Evolutionary conservation across 2,888 invertebrate species (phyloP).

Genomic region (Philereme vetulata): DNA sequence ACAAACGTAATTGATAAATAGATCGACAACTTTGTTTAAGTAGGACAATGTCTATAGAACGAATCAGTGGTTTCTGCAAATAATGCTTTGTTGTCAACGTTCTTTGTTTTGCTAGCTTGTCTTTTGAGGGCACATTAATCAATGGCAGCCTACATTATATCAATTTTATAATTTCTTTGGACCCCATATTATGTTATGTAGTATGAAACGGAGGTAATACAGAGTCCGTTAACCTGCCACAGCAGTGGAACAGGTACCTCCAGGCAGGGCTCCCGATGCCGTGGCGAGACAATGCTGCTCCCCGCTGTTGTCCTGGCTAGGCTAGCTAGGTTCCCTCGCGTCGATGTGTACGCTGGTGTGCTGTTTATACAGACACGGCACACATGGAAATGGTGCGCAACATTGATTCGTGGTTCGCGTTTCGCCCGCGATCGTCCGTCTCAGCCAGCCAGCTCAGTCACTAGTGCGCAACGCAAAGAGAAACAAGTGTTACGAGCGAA

Average conservation of each 20-base stretch:
- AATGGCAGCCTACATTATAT: slow-evolving; percentile 8
- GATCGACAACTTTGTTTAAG: not conserved
- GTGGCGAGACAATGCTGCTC: slow-evolving; percentile 52
- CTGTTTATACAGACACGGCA: slow-evolving; percentile 51
- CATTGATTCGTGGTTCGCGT: slow-evolving; percentile 79
- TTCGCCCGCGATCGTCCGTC: slow-evolving; percentile 57
- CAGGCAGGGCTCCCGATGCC: slow-evolving; percentile 51
- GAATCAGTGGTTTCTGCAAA: slow-evolving; percentile 16
- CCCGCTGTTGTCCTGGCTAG: slow-evolving; percentile 26
- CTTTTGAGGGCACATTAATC: slow-evolving; percentile 3
- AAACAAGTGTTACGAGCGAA: slow-evolving; percentile 67
- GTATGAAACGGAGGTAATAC: slow-evolving; percentile 45
- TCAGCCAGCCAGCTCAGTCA: slow-evolving; percentile 78
- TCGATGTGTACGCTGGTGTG: slow-evolving; percentile 50
- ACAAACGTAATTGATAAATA: not conserved
- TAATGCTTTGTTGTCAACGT: slow-evolving; percentile 13
- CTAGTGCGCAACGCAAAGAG: slow-evolving; percentile 79
- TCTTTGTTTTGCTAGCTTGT: slow-evolving; percentile 1
- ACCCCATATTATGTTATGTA: not conserved
- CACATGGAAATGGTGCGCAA: slow-evolving; percentile 69
- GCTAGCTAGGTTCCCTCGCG: slow-evolving; percentile 39
- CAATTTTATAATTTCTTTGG: no score
- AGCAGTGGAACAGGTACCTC: slow-evolving; percentile 54
- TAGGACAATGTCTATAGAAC: not conserved
- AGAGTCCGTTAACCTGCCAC: slow-evolving; percentile 59